These are phyloP conservation scores for Phymatocera aterrima DNA, from an alignment of 2,888 invertebrate species.

Conservation along the genomic window DNA sequence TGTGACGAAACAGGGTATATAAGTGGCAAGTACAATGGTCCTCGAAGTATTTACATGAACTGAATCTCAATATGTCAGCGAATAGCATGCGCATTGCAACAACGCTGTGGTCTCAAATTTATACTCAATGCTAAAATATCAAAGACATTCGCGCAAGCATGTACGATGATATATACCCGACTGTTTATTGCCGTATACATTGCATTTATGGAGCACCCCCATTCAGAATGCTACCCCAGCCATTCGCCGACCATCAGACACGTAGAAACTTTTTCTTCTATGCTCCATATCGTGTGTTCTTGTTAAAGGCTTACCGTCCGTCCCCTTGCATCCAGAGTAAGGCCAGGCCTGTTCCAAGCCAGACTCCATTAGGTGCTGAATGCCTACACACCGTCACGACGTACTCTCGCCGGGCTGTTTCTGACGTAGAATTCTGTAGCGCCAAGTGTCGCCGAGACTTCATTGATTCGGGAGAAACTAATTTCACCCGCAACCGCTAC, in stretches of 20 bases:
- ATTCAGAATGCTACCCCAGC: not conserved
- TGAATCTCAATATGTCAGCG: conserved; percentile 69
- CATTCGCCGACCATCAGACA: not conserved
- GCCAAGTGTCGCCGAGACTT: conserved; percentile 56
- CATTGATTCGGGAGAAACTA: conserved; percentile 71
- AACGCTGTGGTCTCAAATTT: conserved; percentile 61
- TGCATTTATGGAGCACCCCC: not conserved
- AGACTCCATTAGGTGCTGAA: conserved; percentile 29
- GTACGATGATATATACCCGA: not conserved
- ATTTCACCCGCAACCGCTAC: conserved; percentile 66
- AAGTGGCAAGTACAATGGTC: conserved; percentile 36
- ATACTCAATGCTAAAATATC: conserved; percentile 50
- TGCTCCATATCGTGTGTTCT: not conserved
- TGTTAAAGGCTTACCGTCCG: not conserved
- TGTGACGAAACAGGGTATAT: not conserved
- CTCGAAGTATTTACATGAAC: conserved; percentile 51
- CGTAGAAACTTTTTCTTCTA: not conserved
- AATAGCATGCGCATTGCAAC: conserved; percentile 69
- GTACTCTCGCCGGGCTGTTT: not conserved
- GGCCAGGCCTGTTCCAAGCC: not conserved
- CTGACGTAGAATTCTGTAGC: conserved; percentile 1
- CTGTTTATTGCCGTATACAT: conserved; percentile 15
- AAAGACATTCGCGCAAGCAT: not conserved
- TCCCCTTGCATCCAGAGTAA: not conserved
- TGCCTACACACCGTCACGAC: not conserved